Evolutionary conservation across 2,797 vertebrate genomes (phyloP).

Genomic region (Streptopelia turtur): DNA sequence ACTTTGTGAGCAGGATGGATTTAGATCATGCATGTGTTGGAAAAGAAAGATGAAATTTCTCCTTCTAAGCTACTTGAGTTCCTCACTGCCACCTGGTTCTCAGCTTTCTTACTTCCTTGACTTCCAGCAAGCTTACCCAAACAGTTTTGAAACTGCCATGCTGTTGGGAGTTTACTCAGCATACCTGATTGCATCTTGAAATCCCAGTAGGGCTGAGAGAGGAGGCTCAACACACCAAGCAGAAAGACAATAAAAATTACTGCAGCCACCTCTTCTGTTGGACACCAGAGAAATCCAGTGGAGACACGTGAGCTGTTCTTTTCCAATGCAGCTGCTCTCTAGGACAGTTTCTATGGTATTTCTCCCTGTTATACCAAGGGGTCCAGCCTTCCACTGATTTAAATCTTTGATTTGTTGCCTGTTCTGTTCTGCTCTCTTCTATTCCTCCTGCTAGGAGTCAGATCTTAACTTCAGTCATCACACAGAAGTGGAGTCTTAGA

Average conservation of each 20-base stretch:
- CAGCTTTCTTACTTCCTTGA: not conserved
- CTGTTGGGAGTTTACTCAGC: not conserved
- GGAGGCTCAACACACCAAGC: not conserved
- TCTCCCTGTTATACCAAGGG: not conserved
- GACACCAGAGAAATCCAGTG: not conserved
- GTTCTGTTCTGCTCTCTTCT: not conserved
- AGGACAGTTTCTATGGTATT: not conserved
- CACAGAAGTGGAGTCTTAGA: accelerated
- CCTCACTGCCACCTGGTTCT: not conserved
- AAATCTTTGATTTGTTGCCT: not conserved
- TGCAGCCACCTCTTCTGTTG: not conserved
- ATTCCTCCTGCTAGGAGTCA: not conserved
- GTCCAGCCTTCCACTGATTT: not conserved
- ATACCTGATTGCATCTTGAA: not conserved
- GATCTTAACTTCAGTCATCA: not conserved
- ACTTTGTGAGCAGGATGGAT: not conserved
- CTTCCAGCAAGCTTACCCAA: not conserved
- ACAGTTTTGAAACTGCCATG: not conserved
- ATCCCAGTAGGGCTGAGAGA: not conserved
- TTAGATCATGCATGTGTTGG: not conserved
- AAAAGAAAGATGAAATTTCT: not conserved
- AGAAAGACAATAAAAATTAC: not conserved
- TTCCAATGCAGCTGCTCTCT: not conserved
- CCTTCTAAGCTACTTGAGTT: not conserved
- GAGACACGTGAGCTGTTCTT: not conserved